Base-by-base conservation (phyloP, 2,113 vertebrate genomes). In the Arizona elegans region DNA sequence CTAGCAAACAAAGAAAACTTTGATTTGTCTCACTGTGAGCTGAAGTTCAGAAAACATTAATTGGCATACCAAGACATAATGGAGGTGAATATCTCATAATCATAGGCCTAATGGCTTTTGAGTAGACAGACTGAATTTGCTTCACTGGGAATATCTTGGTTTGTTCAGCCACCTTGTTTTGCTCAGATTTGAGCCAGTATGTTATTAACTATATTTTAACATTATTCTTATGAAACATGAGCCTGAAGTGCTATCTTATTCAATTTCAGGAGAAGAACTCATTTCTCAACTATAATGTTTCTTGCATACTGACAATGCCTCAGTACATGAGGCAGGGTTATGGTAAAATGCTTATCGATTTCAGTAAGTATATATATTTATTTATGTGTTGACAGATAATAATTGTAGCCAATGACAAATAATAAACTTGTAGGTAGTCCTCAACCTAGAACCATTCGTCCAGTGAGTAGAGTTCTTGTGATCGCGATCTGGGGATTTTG, bases 281-380 rank as follows among this genome's bases (percentile, higher is more conserved):
- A 38, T 99, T 99, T 96, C 98, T 99, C 93, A 99, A 99, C 98
- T 99, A 99, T 96, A 99, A 99, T 0, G 99, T 99, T 0, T 99
- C 99, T 81, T 99, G 99, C 95, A 99, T 99, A 97, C 98, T 99
- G 93, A 99, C 99, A 1, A 99, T 99, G 99, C 99, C 99, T 7
- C 99, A 99, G 94, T 99, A 99, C 95, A 99, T 99, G 99, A 98
- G 99, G 23, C 99, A 99, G 90, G 99, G 99, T 90, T 99, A 99
- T 0, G 99, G 99, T 94, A 99, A 99, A 97, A 99, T 99, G 99
- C 98, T 99, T 92, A 99, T 99, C 26, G 99, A 99, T 95, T 99
- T 99, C 97, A 99, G 99, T 99, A 96, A 97, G 99, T 99, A 90
- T 24, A 62, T n/a, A 12, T 29, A 62, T 62, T 29, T 62, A 62